phyloP scores from a whole-genome alignment of 2,113 vertebrate genomes.

The Meles meles region DNA sequence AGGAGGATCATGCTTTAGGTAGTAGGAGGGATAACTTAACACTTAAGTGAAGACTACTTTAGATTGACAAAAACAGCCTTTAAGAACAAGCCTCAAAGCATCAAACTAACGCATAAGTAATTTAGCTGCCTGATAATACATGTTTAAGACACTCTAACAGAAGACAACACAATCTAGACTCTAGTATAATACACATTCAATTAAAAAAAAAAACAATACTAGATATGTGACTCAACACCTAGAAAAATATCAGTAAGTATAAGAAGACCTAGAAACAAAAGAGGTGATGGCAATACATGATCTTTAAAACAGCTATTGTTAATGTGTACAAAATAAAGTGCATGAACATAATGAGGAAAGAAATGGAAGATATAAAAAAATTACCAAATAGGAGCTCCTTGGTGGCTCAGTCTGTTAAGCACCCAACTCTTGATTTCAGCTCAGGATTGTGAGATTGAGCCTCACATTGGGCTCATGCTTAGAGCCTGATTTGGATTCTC shows the following conservation, averaged over 20 bases:
- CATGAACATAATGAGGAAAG: neutral
- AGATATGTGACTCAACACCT: neutral
- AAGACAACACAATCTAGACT: neutral
- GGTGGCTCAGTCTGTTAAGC: neutral
- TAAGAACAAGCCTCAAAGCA: neutral
- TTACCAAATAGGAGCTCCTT: neutral
- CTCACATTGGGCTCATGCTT: neutral
- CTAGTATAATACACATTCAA: neutral
- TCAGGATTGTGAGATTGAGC: neutral
- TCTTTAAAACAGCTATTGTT: neutral
- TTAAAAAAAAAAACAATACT: neutral
- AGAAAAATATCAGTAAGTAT: neutral
- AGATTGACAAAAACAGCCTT: neutral
- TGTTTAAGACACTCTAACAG: neutral
- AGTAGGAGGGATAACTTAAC: neutral
- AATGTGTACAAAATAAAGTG: neutral
- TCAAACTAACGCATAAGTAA: constrained; percentile 9
- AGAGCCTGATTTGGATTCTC: neutral
- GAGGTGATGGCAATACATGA: neutral
- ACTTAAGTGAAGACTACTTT: neutral
- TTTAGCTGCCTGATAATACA: neutral
- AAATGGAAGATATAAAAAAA: neutral
- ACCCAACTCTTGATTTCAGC: neutral
- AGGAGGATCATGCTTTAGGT: neutral
- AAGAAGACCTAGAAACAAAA: neutral